phyloP scores from a whole-genome alignment of 2,888 invertebrate genomes.

The Chymomyza amoena region DNA sequence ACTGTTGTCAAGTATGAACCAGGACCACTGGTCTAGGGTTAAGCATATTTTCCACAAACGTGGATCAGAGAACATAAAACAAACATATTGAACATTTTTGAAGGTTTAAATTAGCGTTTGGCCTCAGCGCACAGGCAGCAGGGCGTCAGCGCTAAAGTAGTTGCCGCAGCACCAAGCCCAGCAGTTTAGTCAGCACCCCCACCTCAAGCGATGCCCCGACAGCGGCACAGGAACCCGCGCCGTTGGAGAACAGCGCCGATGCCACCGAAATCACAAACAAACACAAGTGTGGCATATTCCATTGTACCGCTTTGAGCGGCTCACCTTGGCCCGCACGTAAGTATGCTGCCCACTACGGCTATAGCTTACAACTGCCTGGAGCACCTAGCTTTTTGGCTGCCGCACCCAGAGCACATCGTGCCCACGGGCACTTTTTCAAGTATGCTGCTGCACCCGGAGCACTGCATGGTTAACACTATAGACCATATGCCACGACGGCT shows the following conservation, averaged over 20 bases:
- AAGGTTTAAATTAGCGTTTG: slow-evolving; percentile 13
- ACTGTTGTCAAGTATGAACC: no score
- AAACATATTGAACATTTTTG: no score
- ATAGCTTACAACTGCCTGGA: slow-evolving; percentile 67
- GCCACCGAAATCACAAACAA: slow-evolving; percentile 39
- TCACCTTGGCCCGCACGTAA: slow-evolving; percentile 68
- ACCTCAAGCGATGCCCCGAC: slow-evolving; percentile 5
- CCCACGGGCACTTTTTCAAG: slow-evolving; percentile 41
- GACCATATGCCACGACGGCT: slow-evolving; percentile 25
- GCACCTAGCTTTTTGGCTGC: slow-evolving; percentile 53
- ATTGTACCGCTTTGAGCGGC: slow-evolving; percentile 38
- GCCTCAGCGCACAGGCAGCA: slow-evolving; percentile 26
- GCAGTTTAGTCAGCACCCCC: slow-evolving; percentile 24
- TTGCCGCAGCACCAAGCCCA: slow-evolving; percentile 33
- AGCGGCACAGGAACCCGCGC: neutral
- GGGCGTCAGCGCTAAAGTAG: slow-evolving; percentile 49
- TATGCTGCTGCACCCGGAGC: slow-evolving; percentile 34
- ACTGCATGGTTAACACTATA: slow-evolving; percentile 34
- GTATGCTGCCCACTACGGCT: slow-evolving; percentile 75
- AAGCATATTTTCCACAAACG: no score
- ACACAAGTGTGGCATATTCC: slow-evolving; percentile 70
- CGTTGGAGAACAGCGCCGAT: neutral
- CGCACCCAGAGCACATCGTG: slow-evolving; percentile 35
- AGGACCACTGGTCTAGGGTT: no score
- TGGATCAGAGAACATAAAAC: no score